These are phyloP conservation scores for Hoplostethus atlanticus DNA, from an alignment of 2,797 vertebrate genomes.

Conservation along the genomic window DNA sequence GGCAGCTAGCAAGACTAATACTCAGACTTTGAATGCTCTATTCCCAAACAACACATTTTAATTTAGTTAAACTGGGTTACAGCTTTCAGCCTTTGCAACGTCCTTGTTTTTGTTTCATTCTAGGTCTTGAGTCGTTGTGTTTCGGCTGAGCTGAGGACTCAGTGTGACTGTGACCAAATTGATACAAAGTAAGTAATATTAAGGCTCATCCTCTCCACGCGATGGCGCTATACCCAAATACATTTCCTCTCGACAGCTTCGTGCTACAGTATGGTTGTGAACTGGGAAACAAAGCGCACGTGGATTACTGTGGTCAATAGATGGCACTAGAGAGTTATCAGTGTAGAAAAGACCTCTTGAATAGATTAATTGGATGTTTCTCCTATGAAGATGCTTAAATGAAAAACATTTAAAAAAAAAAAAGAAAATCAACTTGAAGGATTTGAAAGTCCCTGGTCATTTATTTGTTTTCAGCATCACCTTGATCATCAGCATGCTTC, in stretches of 20 bases:
- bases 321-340: constrained; percentile 63
- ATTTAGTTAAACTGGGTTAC: too few species aligned
- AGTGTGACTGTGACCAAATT: too few species aligned
- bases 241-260: background rate
- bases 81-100: too few species aligned
- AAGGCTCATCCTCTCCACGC: constrained; percentile 24
- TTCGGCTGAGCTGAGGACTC: too few species aligned
- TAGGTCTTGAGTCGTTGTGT: too few species aligned
- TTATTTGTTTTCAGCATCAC: background rate
- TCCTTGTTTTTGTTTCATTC: too few species aligned
- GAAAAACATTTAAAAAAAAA: background rate
- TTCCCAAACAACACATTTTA: too few species aligned
- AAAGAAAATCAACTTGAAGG: background rate
- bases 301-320: constrained; percentile 41
- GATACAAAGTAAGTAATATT: background rate
- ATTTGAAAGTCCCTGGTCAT: constrained; percentile 10
- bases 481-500: background rate
- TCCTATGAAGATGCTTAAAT: constrained; percentile 20
- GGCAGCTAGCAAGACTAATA: too few species aligned
- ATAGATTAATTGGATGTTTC: background rate
- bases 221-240: constrained; percentile 58
- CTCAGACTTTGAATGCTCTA: too few species aligned
- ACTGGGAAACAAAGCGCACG: background rate
- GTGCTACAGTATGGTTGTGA: background rate
- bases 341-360: background rate